phyloP scores from a whole-genome alignment of 2,888 invertebrate species.

The Agrypnus murinus region DNA sequence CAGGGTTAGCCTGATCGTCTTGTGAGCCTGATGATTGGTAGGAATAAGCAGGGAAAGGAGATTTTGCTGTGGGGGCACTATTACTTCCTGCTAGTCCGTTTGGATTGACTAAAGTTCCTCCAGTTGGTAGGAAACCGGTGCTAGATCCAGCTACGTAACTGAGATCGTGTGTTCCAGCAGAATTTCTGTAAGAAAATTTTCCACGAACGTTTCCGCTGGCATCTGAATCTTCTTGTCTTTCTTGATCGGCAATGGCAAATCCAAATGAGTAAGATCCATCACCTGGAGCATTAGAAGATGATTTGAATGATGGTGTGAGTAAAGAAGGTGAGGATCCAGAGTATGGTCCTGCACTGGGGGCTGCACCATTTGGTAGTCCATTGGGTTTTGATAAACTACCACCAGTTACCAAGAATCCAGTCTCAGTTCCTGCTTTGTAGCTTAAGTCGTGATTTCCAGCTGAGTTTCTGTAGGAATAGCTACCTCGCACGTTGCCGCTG shows the following conservation, averaged over 20 bases:
- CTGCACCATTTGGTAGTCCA: slow-evolving; percentile 46
- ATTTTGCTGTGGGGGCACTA: background rate
- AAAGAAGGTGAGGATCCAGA: background rate
- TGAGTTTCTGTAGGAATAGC: slow-evolving; percentile 56
- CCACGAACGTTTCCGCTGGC: slow-evolving; percentile 61
- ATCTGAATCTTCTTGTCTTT: slow-evolving; percentile 59
- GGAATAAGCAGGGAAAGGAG: background rate
- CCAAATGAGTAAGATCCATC: slow-evolving; percentile 63
- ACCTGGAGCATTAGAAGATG: background rate
- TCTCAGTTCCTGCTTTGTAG: slow-evolving; percentile 61
- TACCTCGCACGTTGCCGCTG: slow-evolving; percentile 56
- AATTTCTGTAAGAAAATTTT: slow-evolving; percentile 57
- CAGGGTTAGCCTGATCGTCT: slow-evolving; percentile 48
- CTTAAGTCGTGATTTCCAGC: slow-evolving; percentile 57
- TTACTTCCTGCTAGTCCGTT: slow-evolving; percentile 50
- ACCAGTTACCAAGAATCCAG: slow-evolving; percentile 61
- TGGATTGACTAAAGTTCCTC: slow-evolving; percentile 65
- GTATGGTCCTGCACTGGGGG: background rate
- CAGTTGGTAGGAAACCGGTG: slow-evolving; percentile 64
- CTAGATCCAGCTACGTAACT: slow-evolving; percentile 58
- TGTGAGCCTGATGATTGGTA: slow-evolving; percentile 3
- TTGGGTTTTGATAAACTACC: slow-evolving; percentile 59
- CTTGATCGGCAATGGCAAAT: slow-evolving; percentile 56
- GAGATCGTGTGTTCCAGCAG: slow-evolving; percentile 57
- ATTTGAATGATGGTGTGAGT: background rate